Base-by-base conservation (phyloP, 2,888 invertebrate species). In the Microplitis deprimator region DNA sequence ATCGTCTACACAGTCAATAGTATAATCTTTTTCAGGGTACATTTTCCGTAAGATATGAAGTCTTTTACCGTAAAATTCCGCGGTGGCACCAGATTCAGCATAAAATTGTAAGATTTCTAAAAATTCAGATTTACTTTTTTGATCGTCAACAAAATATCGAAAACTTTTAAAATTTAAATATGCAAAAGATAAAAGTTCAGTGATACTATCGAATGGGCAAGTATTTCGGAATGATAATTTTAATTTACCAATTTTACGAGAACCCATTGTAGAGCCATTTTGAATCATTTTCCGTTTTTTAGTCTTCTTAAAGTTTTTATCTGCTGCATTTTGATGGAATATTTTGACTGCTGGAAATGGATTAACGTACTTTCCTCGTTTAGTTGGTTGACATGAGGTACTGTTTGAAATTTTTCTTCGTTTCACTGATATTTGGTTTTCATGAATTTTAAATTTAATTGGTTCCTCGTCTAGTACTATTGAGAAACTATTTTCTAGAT, bases 121-220 rank as follows among this genome's bases (percentile, higher is more conserved):
- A 17, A 61, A 61, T 61, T 16, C 61, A 13, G 61, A 61, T n/a
- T 13, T 61, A n/a, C 61, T 61, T 61, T 61, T 61, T 61, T 61
- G 61, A 61, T 61, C 13, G 13, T 61, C 61, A 13, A 61, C 6
- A 61, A 61, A 61, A 6, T 61, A 16, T 61, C 13, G 17, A 61
- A 61, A 61, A 61, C 17, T 61, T 61, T 61, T 7, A 61, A 61
- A 61, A 61, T 61, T 61, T 61, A 61, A 61, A 5, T 61, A 61
- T 6, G 61, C 5, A 61, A 61, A 61, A 61, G 16, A 61, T 61
- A 7, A 61, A 61, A 61, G 61, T 17, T 61, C 61, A 61, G 61
- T 61, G 5, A 61, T n/a, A 13, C 13, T 61, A 17, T 61, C 61
- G n/a, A 61, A 61, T 13, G 61, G 61, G 13, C 61, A 61, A 61